Evolutionary conservation across 1,140 invertebrate species (phyloP).

Genomic region (Lepidurus couesii): DNA sequence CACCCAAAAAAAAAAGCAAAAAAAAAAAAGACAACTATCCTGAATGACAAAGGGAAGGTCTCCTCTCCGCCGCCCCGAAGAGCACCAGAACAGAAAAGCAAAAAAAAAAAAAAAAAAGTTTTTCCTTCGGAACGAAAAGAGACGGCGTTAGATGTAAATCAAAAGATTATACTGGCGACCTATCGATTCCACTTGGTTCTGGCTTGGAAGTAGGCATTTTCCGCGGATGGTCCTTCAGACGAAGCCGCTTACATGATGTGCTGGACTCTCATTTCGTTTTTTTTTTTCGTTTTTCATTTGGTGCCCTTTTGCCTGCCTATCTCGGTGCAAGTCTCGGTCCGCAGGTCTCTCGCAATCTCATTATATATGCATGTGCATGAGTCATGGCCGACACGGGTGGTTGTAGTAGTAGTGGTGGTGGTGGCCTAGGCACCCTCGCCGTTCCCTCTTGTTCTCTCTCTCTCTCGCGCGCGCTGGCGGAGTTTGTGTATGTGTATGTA

Average conservation of each 20-base stretch:
- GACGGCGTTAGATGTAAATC: constrained; percentile 21
- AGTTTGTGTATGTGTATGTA: constrained; percentile 16
- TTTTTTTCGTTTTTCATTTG: not conserved
- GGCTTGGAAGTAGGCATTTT: constrained; percentile 8
- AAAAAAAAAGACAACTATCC: not conserved
- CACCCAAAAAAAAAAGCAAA: not conserved
- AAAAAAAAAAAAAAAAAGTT: not conserved
- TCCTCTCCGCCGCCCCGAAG: not conserved
- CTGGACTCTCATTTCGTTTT: not conserved
- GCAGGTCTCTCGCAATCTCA: constrained; percentile 7
- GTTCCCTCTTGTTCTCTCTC: constrained; percentile 24
- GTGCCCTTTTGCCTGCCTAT: constrained; percentile 13
- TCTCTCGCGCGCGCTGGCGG: not conserved
- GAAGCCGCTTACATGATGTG: constrained; percentile 8
- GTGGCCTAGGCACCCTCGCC: constrained; percentile 23
- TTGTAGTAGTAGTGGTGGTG: constrained; percentile 4
- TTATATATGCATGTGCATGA: constrained; percentile 23
- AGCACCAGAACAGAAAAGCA: constrained; percentile 9
- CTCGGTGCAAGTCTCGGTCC: constrained; percentile 8
- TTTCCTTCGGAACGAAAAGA: not conserved
- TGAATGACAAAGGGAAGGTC: constrained; percentile 14
- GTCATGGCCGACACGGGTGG: not conserved
- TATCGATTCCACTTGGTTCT: not conserved
- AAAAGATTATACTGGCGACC: constrained; percentile 18
- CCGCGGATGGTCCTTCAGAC: constrained; percentile 14